phyloP scores from a whole-genome alignment of 2,888 invertebrate species.

The Macrophya annulata region DNA sequence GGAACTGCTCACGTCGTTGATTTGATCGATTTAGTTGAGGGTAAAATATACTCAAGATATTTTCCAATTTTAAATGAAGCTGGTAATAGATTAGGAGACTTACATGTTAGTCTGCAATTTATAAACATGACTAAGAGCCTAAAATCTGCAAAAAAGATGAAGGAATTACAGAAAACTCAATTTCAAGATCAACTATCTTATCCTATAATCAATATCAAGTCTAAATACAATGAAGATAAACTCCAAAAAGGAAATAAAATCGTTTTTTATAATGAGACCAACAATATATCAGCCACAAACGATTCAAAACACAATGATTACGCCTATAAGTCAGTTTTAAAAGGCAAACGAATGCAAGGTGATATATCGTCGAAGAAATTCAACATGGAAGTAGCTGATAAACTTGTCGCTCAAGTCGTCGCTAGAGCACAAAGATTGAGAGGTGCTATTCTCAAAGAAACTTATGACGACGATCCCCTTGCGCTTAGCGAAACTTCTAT shows the following conservation, averaged over 20 bases:
- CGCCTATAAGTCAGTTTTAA: constrained; percentile 69
- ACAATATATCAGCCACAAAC: constrained; percentile 57
- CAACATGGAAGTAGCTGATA: constrained; percentile 68
- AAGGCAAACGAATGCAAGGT: constrained; percentile 63
- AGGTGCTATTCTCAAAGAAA: constrained; percentile 71
- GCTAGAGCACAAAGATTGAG: constrained; percentile 72
- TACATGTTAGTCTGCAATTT: constrained; percentile 73
- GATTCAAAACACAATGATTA: constrained; percentile 62
- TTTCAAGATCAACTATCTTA: constrained; percentile 15
- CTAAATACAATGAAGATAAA: constrained; percentile 34
- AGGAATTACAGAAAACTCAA: constrained; percentile 56
- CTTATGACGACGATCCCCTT: constrained; percentile 67
- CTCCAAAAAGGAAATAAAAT: constrained; percentile 31
- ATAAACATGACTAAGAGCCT: constrained; percentile 58
- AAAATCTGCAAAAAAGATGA: constrained; percentile 23
- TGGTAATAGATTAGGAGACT: constrained; percentile 72
- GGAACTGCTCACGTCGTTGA: constrained; percentile 72
- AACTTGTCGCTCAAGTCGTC: constrained; percentile 71
- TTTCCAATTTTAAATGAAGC: constrained; percentile 72
- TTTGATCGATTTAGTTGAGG: constrained; percentile 69
- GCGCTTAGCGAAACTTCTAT: constrained; percentile 65
- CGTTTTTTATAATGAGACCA: constrained; percentile 29
- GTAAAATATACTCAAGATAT: constrained; percentile 70
- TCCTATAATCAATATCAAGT: constrained; percentile 20
- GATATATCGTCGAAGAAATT: constrained; percentile 62